Evolutionary conservation across 2,888 invertebrate species (phyloP), one percentile per base, ranked within the genome.

Genomic region (Octonoba sinensis): DNA sequence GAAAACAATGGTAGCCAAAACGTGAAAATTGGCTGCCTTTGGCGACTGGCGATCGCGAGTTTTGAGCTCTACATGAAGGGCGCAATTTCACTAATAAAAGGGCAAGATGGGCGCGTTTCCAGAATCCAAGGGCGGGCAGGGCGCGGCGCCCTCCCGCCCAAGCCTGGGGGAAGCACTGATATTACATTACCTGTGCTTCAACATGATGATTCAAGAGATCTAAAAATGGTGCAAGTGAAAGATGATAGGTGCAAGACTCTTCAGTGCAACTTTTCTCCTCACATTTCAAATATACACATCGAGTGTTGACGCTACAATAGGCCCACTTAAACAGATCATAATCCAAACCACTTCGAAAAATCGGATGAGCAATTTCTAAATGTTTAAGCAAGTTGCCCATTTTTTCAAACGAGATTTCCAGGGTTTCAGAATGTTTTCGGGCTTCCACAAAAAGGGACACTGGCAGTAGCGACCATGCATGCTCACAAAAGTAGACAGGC

Each of bases 161-260:
- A n/a, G n/a, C n/a, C n/a, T n/a, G n/a, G n/a, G n/a, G n/a, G n/a
- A n/a, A n/a, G n/a, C n/a, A n/a, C n/a, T n/a, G n/a, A n/a, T n/a
- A n/a, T n/a, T n/a, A 36, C 47, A 18, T 66, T 76, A 82, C 82
- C 62, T 82, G 72, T 13, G 72, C 76, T 36, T 82, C 16, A 56
- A 46, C 12, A 36, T 44, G 67, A 54, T 97, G 97, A 90, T 97
- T 97, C 84, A 97, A 93, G 90, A 97, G 92, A 88, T 97, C 97
- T 82, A 97, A 90, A 88, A 93, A 95, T 0, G 97, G 97, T 83
- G 95, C 95, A 66, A 97, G 88, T 6, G 95, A 96, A 89, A 82
- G 72, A 72, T 82, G 72, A 49, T 65, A 76, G n/a, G 47, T 27
- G 47, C 76, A 76, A 1, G 20, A 24, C 22, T 59, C 62, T 36